Evolutionary conservation across 2,888 invertebrate genomes (phyloP).

Genomic region (Limenitis arthemis): DNA sequence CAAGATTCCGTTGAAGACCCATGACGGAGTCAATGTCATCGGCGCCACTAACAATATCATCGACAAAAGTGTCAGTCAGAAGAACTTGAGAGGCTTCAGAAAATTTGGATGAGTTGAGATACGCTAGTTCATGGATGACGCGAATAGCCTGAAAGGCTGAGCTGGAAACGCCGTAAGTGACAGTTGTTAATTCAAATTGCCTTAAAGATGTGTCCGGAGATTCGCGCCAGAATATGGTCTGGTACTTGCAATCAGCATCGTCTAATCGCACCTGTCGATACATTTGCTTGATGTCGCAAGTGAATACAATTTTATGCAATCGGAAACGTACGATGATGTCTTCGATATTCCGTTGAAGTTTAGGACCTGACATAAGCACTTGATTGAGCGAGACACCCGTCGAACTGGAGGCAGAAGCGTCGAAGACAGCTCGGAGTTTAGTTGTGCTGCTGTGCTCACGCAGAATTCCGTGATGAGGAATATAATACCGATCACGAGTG

Average conservation of each 20-base stretch:
- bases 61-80: neutral
- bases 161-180: conserved; percentile 21
- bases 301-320: conserved; percentile 19
- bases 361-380: neutral
- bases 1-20: neutral
- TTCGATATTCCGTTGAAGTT: conserved; percentile 3
- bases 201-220: conserved; percentile 18
- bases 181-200: conserved; percentile 22
- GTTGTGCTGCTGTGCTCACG: neutral
- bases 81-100: neutral
- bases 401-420: neutral
- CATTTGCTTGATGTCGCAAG: conserved; percentile 28
- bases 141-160: conserved; percentile 15
- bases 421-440: neutral
- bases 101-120: neutral
- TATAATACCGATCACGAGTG: neutral
- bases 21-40: neutral
- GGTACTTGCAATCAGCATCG: conserved; percentile 19
- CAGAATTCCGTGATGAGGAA: conserved; percentile 2
- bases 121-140: neutral
- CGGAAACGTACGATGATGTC: conserved; percentile 24
- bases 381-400: neutral
- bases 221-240: conserved; percentile 25
- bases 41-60: neutral
- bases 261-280: conserved; percentile 22